A percentile compares a stretch with the other conserved stretches of the same genome.
These are phyloP conservation scores for Greenwoodochromis staneri DNA, from an alignment of 2,113 vertebrate species.

Conservation along the genomic window DNA sequence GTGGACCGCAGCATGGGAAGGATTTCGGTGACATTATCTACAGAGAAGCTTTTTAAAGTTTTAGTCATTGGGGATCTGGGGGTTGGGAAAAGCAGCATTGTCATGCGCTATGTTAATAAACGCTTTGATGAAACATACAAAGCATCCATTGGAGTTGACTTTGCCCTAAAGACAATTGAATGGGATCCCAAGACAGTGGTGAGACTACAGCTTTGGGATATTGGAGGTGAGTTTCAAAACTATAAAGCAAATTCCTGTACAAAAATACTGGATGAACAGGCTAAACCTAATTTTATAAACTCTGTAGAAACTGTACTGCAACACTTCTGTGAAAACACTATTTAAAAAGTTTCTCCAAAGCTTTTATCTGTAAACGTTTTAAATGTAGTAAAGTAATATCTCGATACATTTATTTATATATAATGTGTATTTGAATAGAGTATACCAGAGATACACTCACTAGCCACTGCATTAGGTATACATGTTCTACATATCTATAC, in stretches of 20 bases:
- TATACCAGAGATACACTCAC: not conserved
- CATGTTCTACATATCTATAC: not conserved
- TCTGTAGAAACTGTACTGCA: not conserved
- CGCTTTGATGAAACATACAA: constrained; percentile 54
- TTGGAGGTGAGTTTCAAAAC: constrained; percentile 71
- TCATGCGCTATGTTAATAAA: not conserved
- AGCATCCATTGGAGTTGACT: constrained; percentile 82
- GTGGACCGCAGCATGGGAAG: not conserved
- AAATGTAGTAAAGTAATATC: not conserved
- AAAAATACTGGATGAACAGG: not conserved
- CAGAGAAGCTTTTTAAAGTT: not conserved
- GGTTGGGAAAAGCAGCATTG: constrained; percentile 47
- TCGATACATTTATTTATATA: not conserved
- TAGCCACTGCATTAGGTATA: not conserved
- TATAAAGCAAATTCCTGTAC: not conserved
- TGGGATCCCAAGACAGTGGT: constrained; percentile 79
- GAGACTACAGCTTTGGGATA: constrained; percentile 85
- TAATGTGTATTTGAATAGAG: not conserved
- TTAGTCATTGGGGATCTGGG: constrained; percentile 68
- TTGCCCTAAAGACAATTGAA: constrained; percentile 78
- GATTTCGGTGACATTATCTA: not conserved
- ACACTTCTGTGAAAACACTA: not conserved
- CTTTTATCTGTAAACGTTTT: not conserved
- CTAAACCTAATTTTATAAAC: not conserved
- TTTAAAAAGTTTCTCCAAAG: not conserved